These are phyloP conservation scores for Limosa lapponica DNA, from an alignment of 2,797 vertebrate genomes.

Conservation along the genomic window DNA sequence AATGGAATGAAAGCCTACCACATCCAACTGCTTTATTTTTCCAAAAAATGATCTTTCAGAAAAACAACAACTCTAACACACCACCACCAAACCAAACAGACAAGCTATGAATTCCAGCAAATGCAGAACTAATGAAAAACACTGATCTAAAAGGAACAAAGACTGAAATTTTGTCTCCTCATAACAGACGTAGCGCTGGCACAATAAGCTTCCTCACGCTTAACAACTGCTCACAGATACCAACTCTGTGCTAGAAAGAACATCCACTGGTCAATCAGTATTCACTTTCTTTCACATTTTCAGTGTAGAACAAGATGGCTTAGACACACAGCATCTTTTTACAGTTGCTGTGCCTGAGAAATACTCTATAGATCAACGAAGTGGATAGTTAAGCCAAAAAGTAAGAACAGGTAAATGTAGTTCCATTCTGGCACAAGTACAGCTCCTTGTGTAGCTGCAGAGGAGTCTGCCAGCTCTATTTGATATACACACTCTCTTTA, in stretches of 20 bases:
- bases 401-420: background rate
- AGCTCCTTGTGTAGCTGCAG: background rate
- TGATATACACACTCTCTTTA: accelerated
- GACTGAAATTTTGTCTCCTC: background rate
- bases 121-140: background rate
- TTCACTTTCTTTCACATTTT: background rate
- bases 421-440: background rate
- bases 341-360: background rate
- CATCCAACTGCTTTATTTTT: background rate
- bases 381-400: background rate
- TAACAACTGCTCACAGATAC: background rate
- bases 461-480: background rate
- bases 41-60: background rate
- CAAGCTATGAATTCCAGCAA: background rate
- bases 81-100: background rate
- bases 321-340: background rate
- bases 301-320: background rate
- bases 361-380: background rate
- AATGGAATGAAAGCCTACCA: background rate
- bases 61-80: background rate
- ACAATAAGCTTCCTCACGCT: background rate
- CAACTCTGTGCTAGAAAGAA: background rate
- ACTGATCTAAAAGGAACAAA: background rate
- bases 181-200: background rate
- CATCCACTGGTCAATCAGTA: background rate